phyloP scores from a whole-genome alignment of 2,113 vertebrate genomes.

The Catagonus wagneri region DNA sequence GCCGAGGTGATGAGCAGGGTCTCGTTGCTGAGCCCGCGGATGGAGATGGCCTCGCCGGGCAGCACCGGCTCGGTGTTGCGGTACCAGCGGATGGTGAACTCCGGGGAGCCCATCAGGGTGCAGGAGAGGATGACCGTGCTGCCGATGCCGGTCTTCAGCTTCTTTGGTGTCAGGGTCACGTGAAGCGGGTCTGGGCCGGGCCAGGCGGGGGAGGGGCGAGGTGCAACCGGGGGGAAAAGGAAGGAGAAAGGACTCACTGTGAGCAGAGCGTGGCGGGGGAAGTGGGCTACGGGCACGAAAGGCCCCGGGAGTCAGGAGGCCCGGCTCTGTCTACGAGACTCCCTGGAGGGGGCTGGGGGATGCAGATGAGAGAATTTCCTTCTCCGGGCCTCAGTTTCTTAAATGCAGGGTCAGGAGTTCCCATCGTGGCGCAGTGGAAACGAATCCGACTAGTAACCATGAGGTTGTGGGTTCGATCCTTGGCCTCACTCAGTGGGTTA shows the following conservation, averaged over 20 bases:
- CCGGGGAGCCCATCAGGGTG: constrained; percentile 95
- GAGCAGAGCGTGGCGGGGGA: neutral
- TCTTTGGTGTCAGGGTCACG: constrained; percentile 98
- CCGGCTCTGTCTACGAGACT: neutral
- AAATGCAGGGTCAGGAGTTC: neutral
- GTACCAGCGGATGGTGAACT: constrained; percentile 96
- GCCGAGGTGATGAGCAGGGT: constrained; percentile 97
- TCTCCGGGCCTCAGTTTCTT: neutral
- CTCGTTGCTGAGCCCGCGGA: constrained; percentile 97
- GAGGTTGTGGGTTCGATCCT: no score
- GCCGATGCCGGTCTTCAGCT: constrained; percentile 98
- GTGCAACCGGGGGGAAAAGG: neutral
- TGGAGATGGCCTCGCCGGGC: constrained; percentile 96
- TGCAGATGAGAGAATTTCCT: no score
- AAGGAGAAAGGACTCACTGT: neutral
- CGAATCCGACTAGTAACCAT: no score
- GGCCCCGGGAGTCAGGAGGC: neutral
- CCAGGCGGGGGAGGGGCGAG: neutral
- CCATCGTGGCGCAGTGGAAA: no score
- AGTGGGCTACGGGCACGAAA: fast-evolving
- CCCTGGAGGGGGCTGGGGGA: neutral
- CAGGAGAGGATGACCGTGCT: constrained; percentile 99
- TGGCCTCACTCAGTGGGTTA: no score
- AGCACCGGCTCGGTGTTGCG: constrained; percentile 96
- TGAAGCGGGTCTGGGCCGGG: constrained; percentile 92